Evolutionary conservation across 2,113 vertebrate species (phyloP).

Genomic region (Fukomys damarensis): DNA sequence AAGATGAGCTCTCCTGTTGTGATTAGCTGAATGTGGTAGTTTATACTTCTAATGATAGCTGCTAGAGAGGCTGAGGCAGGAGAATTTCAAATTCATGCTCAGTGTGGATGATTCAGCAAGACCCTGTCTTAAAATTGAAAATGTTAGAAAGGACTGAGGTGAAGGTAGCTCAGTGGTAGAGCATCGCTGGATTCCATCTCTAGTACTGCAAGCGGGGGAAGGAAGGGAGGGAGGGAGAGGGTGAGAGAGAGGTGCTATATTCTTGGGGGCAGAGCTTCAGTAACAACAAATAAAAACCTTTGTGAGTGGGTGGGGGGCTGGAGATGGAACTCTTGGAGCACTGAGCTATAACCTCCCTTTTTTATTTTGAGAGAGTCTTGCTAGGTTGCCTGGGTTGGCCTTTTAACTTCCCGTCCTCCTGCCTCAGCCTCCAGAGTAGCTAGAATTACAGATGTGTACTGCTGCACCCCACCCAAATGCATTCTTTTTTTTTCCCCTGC

Average conservation of each 20-base stretch:
- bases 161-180: background rate
- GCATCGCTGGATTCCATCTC: background rate
- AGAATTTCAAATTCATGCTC: background rate
- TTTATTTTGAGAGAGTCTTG: background rate
- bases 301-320: background rate
- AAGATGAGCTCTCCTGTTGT: background rate
- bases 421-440: background rate
- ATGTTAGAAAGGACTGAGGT: background rate
- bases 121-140: background rate
- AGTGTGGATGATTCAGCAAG: background rate
- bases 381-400: background rate
- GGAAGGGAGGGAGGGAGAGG: too few relatives aligned
- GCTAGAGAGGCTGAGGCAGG: background rate
- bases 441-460: background rate
- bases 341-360: background rate
- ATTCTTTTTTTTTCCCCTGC: background rate
- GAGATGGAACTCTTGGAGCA: background rate
- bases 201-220: background rate
- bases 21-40: background rate
- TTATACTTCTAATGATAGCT: background rate
- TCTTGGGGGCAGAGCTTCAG: background rate
- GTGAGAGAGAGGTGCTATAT: background rate
- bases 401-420: background rate
- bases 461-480: background rate
- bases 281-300: background rate